Percentiles rank a stretch among this genome's conserved stretches.
Conservation (phyloP, 2,888 invertebrate genomes). For the Trissolcus brochymenae region DNA sequence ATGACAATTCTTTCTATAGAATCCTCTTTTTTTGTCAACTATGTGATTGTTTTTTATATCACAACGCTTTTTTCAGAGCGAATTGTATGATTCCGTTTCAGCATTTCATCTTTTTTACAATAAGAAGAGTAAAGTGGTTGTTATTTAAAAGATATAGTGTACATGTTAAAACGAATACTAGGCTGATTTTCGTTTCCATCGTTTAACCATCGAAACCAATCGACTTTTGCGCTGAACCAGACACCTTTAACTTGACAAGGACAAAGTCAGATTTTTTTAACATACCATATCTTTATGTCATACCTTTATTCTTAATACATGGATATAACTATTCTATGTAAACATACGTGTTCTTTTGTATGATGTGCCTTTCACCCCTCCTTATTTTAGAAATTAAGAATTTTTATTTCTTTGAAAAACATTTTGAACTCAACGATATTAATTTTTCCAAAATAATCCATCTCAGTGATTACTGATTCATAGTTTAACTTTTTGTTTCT, state of each 20-base stretch:
- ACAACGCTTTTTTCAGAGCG: constrained; percentile 3
- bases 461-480: neutral
- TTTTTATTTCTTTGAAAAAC: constrained; percentile 42
- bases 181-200: constrained; percentile 61
- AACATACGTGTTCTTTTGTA: constrained; percentile 10
- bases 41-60: constrained; percentile 16
- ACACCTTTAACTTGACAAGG: constrained; percentile 52
- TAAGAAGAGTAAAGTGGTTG: constrained; percentile 60
- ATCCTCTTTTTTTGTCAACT: constrained; percentile 2
- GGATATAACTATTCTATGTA: constrained; percentile 60
- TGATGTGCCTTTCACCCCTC: constrained; percentile 13
- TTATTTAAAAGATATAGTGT: constrained; percentile 60
- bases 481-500: neutral
- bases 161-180: constrained; percentile 60
- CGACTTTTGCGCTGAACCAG: constrained; percentile 63
- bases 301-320: constrained; percentile 70
- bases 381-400: neutral
- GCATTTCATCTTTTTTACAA: constrained; percentile 62
- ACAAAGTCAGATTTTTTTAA: constrained; percentile 57
- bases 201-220: constrained; percentile 62
- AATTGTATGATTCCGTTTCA: constrained; percentile 62
- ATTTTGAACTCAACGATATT: constrained; percentile 58
- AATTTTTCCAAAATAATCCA: constrained; percentile 9
- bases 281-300: constrained; percentile 69
- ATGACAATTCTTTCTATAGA: neutral